Evolutionary conservation across 92 coral and sea anemone genomes (phyloP), one percentile per base, ranked within the genome.

Genomic region (Nematostella vectensis): DNA sequence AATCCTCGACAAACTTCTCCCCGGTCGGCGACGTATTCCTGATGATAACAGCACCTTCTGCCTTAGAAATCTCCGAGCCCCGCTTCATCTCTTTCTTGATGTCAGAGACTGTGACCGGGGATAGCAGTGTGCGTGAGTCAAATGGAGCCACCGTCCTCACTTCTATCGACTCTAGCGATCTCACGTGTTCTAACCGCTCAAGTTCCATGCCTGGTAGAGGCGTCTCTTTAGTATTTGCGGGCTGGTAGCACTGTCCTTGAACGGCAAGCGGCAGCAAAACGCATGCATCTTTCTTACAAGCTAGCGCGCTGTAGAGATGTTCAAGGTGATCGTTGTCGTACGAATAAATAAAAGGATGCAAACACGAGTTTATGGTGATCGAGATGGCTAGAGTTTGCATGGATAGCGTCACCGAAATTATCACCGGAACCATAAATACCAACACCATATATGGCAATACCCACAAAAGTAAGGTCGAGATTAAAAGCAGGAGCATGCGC

Each of bases 31-130:
- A 79, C 60, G 65, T 79, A 57, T 79, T 79, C 37, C 77, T 61
- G 55, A 85, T 85, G 23, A 80, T 71, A 3, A 85, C 94, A 2
- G 94, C 88, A 20, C 88, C 88, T 30, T 85, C 87, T 48, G 88
- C 70, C 63, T 78, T 75, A 4, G 79, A 80, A 10, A 85, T 45
- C 54, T 80, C 88, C 20, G 74, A 80, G 8, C 83, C 81, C 27
- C 83, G 55, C 27, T 51, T 30, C 17, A 47, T 29, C 22, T 49
- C 76, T 29, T 43, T 54, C 22, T 47, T 59, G 24, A 63, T 54
- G 12, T 63, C 52, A 0, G 45, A 48, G 26, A 63, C 61, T 3
- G 76, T 27, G 13, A 74, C 67, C 29, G 78, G 55, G 2, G 61
- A 29, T 10, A 49, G 70, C 2, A 40, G 23, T 24, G 68, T 25